Conservation (phyloP, 2,888 invertebrate species). For the Abrostola triplasia region DNA sequence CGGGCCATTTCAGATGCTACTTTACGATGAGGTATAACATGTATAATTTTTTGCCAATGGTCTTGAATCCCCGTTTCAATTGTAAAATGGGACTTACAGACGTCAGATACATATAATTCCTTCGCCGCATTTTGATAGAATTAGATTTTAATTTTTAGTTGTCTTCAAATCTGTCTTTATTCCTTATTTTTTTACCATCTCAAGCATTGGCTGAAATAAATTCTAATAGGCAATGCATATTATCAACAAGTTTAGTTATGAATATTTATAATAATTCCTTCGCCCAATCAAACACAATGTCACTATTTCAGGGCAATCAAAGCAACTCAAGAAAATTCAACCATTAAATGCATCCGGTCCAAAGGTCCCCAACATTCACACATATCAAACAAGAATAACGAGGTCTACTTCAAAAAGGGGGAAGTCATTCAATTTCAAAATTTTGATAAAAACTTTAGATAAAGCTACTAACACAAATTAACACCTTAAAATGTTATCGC, state of each 20-base stretch:
- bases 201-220: too few species aligned
- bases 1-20: slow-evolving; percentile 65
- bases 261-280: not conserved
- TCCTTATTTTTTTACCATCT: too few species aligned
- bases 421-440: slow-evolving; percentile 19
- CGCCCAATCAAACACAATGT: not conserved
- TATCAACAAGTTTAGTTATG: too few species aligned
- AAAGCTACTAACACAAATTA: slow-evolving; percentile 58
- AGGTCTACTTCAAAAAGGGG: slow-evolving; percentile 14
- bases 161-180: too few species aligned
- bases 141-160: too few species aligned
- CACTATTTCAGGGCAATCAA: not conserved
- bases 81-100: too few species aligned
- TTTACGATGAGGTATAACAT: slow-evolving; percentile 46
- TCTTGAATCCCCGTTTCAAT: too few species aligned
- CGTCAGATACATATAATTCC: too few species aligned
- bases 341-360: not conserved
- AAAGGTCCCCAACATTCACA: not conserved
- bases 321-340: not conserved
- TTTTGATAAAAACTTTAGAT: slow-evolving; percentile 40
- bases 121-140: too few species aligned
- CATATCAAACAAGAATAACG: slow-evolving; percentile 20
- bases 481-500: slow-evolving; percentile 63
- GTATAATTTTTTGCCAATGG: too few species aligned
- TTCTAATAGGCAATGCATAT: too few species aligned